These are phyloP conservation scores for Dromaius novaehollandiae DNA, from an alignment of 2,113 vertebrate genomes.

Conservation along the genomic window DNA sequence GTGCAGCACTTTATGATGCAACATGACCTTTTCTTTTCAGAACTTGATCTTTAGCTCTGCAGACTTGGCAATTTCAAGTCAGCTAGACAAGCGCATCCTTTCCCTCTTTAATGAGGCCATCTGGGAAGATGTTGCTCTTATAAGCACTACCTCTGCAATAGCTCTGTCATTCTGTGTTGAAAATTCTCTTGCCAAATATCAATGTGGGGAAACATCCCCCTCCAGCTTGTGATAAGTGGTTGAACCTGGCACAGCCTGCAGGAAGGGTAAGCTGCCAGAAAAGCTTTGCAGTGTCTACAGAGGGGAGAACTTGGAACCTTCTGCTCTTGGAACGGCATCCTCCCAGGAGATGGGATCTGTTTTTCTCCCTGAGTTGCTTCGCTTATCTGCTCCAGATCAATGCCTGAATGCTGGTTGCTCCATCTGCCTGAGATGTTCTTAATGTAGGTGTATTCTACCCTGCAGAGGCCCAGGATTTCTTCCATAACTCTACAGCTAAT, in stretches of 20 bases:
- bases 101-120: constrained; percentile 37
- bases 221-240: constrained; percentile 50
- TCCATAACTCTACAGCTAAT: not conserved
- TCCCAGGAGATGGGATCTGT: not conserved
- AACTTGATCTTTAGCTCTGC: constrained; percentile 28
- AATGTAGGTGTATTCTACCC: not conserved
- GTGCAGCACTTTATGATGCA: not conserved
- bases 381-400: not conserved
- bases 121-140: constrained; percentile 50
- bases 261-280: constrained; percentile 33
- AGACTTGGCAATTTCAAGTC: not conserved
- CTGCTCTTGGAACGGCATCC: not conserved
- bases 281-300: constrained; percentile 28
- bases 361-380: not conserved
- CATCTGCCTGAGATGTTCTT: not conserved
- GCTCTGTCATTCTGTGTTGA: constrained; percentile 6
- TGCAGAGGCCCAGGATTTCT: not conserved
- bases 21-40: not conserved
- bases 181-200: constrained; percentile 28
- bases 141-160: constrained; percentile 35
- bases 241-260: constrained; percentile 28
- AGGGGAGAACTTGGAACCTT: constrained; percentile 33
- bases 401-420: not conserved
- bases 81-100: constrained; percentile 25
- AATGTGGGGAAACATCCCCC: constrained; percentile 56